Base-by-base conservation (phyloP, 2,113 vertebrate species). In the Emydura subglobosa region DNA sequence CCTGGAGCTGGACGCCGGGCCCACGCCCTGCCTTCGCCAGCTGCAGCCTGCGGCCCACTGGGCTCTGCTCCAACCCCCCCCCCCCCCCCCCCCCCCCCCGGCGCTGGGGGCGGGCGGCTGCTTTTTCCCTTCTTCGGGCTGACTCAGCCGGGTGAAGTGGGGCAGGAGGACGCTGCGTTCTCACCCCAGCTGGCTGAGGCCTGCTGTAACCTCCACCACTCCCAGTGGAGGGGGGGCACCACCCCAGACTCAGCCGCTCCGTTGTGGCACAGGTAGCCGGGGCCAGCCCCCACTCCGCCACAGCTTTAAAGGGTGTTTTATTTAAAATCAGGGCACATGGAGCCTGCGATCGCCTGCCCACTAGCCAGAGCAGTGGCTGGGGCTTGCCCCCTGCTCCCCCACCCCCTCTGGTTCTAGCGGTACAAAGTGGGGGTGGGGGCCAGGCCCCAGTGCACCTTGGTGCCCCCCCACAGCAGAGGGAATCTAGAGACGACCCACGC, bases 41-140 rank as follows among this genome's bases (percentile, higher is more conserved):
- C 2, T 14, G 74, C 74, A 7, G 22, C 42, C 74, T 78, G 47
- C 27, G 39, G 11, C 74, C 42, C 12, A 78, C 22, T 27, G 42
- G 74, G 74, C 74, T 2, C 24, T 1, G 42, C 42, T 14, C 74
- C 39, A 47, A 22, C 1, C 42, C 42, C 3, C 1, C 17, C 1
- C 21, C 1, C 42, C 1, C 42, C 42, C 3, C 1, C 17, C 1
- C 21, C 1, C 42, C 42, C 3, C 1, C 17, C 3, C 9, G 0
- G 2, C 2, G n/a, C 21, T 22, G 17, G 65, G 61, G 9, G 2
- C 34, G 2, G 17, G 8, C n/a, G 8, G 68, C 74, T 25, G 39
- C 11, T 76, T 11, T 27, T 76, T 27, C 74, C 74, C 74, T 44
- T 76, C 34, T 76, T 44, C 5, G 39, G 68, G 12, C 5, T 11